These are phyloP conservation scores for Sebastolobus alascanus DNA, from an alignment of 2,797 vertebrate species.

Conservation along the genomic window DNA sequence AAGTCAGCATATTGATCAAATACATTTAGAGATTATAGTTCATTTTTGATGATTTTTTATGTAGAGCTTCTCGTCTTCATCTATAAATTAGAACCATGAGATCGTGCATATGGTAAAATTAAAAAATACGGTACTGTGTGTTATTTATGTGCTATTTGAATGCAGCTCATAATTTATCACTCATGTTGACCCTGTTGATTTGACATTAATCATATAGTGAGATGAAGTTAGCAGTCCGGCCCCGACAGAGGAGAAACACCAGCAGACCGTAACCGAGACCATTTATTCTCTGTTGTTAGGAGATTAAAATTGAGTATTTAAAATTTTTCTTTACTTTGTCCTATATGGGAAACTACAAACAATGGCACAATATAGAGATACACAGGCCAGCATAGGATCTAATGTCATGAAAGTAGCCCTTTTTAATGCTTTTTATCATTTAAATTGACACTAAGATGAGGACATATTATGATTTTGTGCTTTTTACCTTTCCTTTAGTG, in stretches of 20 bases:
- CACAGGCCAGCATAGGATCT: too few relatives aligned
- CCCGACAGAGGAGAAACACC: background rate
- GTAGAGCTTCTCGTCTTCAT: background rate
- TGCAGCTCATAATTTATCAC: conserved; percentile 66
- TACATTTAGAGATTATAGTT: background rate
- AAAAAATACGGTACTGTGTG: conserved; percentile 17
- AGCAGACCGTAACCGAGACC: background rate
- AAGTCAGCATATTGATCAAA: conserved; percentile 2
- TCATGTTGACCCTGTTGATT: conserved; percentile 58
- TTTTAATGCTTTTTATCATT: background rate
- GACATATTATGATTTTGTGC: too few relatives aligned
- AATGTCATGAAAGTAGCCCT: background rate
- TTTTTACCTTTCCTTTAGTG: too few relatives aligned
- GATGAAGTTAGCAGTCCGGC: conserved; percentile 47
- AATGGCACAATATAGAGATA: background rate
- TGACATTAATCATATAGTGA: conserved; percentile 60
- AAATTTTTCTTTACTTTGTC: background rate
- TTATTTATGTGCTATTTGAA: conserved; percentile 63
- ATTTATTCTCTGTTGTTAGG: background rate
- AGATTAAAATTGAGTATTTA: conserved; percentile 2
- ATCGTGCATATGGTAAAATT: background rate
- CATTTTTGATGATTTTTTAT: conserved; percentile 11
- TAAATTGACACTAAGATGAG: background rate
- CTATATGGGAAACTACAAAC: background rate
- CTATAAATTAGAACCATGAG: conserved; percentile 2